Evolutionary conservation across 2,888 invertebrate species (phyloP).

Genomic region (Colostygia pectinataria): DNA sequence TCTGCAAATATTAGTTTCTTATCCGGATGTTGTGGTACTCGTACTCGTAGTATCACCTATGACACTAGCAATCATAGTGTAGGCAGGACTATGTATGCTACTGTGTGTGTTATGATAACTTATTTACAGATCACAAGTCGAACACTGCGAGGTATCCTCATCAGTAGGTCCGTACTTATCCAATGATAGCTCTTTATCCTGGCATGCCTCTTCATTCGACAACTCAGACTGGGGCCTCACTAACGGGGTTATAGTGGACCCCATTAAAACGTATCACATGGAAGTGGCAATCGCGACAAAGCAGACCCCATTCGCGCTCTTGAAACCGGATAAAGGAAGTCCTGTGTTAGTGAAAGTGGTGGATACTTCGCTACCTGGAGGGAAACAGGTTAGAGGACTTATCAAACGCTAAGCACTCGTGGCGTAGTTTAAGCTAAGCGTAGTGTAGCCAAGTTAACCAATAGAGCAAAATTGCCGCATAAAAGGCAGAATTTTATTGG

Average conservation of each 20-base stretch:
- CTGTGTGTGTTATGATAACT: no score
- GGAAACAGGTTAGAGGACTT: constrained; percentile 67
- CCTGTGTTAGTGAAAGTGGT: constrained; percentile 87
- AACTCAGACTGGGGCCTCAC: constrained; percentile 41
- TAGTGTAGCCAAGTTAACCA: no score
- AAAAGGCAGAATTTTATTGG: no score
- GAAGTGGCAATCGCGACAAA: constrained; percentile 84
- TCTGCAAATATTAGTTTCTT: no score
- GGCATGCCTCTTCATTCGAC: constrained; percentile 37
- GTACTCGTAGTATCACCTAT: no score
- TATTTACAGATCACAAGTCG: constrained; percentile 48
- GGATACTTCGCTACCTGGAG: constrained; percentile 74
- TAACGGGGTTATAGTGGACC: constrained; percentile 86
- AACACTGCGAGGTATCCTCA: constrained; percentile 69
- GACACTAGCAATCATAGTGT: no score
- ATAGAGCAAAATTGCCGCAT: no score
- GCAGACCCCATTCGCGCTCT: constrained; percentile 87
- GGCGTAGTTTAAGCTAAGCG: no score
- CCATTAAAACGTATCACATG: constrained; percentile 88
- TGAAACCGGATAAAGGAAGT: constrained; percentile 85
- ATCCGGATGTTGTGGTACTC: no score
- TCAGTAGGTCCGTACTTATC: constrained; percentile 62
- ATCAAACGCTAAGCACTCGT: background rate
- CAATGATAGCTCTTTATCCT: constrained; percentile 33
- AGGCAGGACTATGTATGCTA: no score